These are phyloP conservation scores for Polydesmus complanatus DNA, from an alignment of 2,888 invertebrate species.

Conservation along the genomic window DNA sequence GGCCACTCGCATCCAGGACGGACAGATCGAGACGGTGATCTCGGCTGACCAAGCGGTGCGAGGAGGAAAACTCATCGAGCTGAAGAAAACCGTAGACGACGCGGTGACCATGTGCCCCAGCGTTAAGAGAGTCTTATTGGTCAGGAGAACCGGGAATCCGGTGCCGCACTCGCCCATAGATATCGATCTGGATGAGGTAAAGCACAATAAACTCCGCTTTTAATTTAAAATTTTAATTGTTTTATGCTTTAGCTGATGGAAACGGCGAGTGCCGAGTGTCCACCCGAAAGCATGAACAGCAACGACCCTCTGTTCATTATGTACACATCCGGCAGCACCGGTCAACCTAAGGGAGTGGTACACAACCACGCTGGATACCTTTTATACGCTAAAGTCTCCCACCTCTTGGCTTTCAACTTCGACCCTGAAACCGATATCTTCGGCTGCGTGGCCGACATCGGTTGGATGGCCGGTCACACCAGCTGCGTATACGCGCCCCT, in stretches of 20 bases:
- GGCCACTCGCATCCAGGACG: constrained; percentile 35
- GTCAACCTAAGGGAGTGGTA: constrained; percentile 38
- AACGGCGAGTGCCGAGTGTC: constrained; percentile 18
- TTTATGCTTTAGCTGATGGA: not conserved
- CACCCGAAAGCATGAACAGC: constrained; percentile 33
- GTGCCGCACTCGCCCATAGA: constrained; percentile 31
- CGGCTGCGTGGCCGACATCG: constrained; percentile 40
- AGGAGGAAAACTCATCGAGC: constrained; percentile 31
- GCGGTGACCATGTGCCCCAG: constrained; percentile 32
- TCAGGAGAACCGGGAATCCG: constrained; percentile 29
- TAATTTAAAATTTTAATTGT: not conserved
- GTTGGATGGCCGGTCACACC: constrained; percentile 37
- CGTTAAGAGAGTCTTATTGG: constrained; percentile 35
- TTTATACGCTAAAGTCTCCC: constrained; percentile 34
- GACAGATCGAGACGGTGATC: constrained; percentile 32
- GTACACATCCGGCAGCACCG: constrained; percentile 41
- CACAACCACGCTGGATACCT: constrained; percentile 38
- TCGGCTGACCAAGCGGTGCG: constrained; percentile 36
- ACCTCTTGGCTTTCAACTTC: constrained; percentile 37
- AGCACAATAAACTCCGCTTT: too few species aligned
- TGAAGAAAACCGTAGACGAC: constrained; percentile 35
- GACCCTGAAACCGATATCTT: constrained; percentile 32
- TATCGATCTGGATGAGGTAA: constrained; percentile 31
- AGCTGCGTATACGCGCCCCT: constrained; percentile 41
- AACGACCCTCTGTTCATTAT: constrained; percentile 39